phyloP scores from a whole-genome alignment of 1,140 invertebrate species.

The Eumaeus atala region DNA sequence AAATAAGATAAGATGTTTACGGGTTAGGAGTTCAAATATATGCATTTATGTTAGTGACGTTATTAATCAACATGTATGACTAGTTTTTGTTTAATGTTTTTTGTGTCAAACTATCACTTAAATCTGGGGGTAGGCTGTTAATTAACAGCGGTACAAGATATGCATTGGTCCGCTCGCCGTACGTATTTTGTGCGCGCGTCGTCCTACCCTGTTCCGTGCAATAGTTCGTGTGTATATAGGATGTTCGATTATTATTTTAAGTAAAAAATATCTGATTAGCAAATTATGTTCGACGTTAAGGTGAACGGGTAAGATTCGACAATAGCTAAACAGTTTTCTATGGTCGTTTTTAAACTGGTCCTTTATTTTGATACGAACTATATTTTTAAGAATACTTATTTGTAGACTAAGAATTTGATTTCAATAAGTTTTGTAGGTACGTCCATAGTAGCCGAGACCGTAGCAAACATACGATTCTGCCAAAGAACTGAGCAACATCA shows the following conservation, averaged over 20 bases:
- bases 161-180: neutral
- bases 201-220: too few species aligned
- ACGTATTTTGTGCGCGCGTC: neutral
- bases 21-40: too few species aligned
- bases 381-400: slow-evolving; percentile 24
- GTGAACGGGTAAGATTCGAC: too few species aligned
- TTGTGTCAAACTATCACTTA: neutral
- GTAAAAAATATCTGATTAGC: too few species aligned
- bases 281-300: too few species aligned
- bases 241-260: too few species aligned
- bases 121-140: neutral
- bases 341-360: neutral
- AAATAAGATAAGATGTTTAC: too few species aligned
- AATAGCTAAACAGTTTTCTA: too few species aligned
- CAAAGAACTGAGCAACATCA: slow-evolving; percentile 23
- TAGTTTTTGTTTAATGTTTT: too few species aligned
- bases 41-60: too few species aligned
- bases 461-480: slow-evolving; percentile 22
- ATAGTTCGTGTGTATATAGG: too few species aligned
- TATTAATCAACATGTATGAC: too few species aligned
- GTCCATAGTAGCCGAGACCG: slow-evolving; percentile 19
- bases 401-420: slow-evolving; percentile 23
- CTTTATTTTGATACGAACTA: slow-evolving; percentile 9
- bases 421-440: slow-evolving; percentile 24
- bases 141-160: neutral